Evolutionary conservation across 1,140 invertebrate species (phyloP).

Genomic region (Doryteuthis pealeii): DNA sequence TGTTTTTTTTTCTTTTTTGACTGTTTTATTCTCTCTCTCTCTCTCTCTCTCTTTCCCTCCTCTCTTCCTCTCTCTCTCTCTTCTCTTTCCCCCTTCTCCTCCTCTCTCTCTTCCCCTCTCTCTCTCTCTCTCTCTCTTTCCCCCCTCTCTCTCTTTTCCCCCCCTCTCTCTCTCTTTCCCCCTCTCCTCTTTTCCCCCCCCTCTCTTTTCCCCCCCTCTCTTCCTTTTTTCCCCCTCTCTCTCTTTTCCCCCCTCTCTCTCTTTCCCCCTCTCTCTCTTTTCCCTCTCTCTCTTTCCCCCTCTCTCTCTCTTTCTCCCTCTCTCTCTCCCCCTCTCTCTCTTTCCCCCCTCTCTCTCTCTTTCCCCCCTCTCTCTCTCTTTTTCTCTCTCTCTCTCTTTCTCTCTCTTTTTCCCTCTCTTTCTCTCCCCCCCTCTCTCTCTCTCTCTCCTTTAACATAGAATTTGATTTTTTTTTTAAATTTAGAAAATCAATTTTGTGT

Average conservation of each 20-base stretch:
- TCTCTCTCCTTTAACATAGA: not conserved
- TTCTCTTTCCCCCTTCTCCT: not conserved
- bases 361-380: not conserved
- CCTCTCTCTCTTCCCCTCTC: not conserved
- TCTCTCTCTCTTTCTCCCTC: not conserved
- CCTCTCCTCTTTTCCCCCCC: not conserved
- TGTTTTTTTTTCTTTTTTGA: too few relatives aligned
- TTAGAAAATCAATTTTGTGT: too few relatives aligned
- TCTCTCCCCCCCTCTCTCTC: not conserved
- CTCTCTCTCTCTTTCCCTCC: too few relatives aligned
- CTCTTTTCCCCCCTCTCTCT: not conserved
- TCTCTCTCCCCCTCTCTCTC: not conserved
- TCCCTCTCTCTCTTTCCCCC: not conserved
- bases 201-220: not conserved
- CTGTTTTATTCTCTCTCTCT: too few relatives aligned
- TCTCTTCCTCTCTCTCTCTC: too few relatives aligned
- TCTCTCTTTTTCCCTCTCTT: not conserved
- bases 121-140: not conserved
- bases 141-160: not conserved
- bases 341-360: not conserved
- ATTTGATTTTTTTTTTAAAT: too few relatives aligned
- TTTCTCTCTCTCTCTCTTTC: not conserved
- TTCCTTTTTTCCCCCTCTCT: not conserved
- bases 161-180: not conserved
- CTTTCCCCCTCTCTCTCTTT: not conserved